A percentile compares a stretch with the other conserved stretches of the same genome.
Conservation (phyloP, 2,113 vertebrate species). For the Micromys minutus region DNA sequence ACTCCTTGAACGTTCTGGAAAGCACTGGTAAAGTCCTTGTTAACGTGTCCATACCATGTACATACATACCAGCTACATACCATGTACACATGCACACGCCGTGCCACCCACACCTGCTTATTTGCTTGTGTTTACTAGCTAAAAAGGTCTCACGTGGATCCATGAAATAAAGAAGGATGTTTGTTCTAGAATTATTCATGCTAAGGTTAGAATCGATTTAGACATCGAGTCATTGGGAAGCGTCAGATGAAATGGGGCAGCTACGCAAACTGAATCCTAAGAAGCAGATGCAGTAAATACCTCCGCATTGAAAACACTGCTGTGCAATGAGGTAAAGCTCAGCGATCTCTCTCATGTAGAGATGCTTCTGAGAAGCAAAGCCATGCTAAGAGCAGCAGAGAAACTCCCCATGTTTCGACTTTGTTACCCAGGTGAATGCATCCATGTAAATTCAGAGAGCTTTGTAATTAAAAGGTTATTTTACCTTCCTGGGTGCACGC, state of each 20-base stretch:
- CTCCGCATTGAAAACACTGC: slow-evolving; percentile 9
- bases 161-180: neutral
- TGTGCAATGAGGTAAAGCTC: slow-evolving; percentile 13
- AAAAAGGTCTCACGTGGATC: neutral
- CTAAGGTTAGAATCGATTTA: neutral
- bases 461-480: slow-evolving; percentile 14
- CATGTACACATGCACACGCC: neutral
- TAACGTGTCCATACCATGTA: no score
- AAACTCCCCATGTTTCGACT: neutral
- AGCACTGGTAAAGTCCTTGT: neutral
- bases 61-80: no score
- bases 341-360: neutral
- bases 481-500: neutral
- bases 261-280: neutral
- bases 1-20: slow-evolving; percentile 2
- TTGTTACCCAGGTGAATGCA: neutral
- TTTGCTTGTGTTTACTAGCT: neutral
- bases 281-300: slow-evolving; percentile 28
- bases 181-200: neutral
- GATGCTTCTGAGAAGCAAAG: neutral
- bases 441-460: neutral
- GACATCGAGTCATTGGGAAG: neutral
- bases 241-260: slow-evolving; percentile 20
- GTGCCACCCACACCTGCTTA: neutral
- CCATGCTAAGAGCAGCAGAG: neutral